A percentile compares a stretch with the other conserved stretches of the same genome.
Evolutionary conservation across 2,888 invertebrate species (phyloP).

Genomic region (Brachypterus glaber): DNA sequence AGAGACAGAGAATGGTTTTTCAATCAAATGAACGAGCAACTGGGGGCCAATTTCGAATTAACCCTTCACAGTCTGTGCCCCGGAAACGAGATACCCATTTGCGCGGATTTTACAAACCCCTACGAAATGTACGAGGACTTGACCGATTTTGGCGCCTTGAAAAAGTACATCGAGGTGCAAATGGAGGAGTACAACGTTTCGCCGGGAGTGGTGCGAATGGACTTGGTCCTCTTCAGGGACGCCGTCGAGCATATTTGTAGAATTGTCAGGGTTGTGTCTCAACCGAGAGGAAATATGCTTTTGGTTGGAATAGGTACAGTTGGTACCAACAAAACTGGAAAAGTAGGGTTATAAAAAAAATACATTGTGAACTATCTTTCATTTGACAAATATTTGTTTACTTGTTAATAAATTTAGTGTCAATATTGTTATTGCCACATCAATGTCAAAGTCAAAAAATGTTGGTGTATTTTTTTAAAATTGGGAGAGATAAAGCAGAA

Average conservation of each 20-base stretch:
- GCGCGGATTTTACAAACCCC: constrained; percentile 73
- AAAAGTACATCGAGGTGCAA: constrained; percentile 45
- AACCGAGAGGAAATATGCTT: constrained; percentile 73
- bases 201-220: constrained; percentile 69
- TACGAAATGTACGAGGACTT: constrained; percentile 65
- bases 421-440: too few species aligned
- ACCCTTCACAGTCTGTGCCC: constrained; percentile 73
- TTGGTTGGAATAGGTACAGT: constrained; percentile 65
- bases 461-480: too few species aligned
- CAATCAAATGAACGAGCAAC: constrained; percentile 57
- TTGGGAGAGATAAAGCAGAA: too few species aligned
- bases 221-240: constrained; percentile 76
- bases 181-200: constrained; percentile 72
- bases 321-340: background rate
- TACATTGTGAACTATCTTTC: too few species aligned
- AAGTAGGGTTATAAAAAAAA: too few species aligned
- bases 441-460: too few species aligned
- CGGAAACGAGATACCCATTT: constrained; percentile 57
- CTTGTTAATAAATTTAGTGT: too few species aligned
- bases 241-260: constrained; percentile 79
- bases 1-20: constrained; percentile 73
- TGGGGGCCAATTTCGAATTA: constrained; percentile 71
- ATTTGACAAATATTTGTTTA: too few species aligned
- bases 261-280: constrained; percentile 74
- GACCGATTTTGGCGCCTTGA: constrained; percentile 50